Percentiles rank a stretch among this genome's conserved stretches.
phyloP scores from a whole-genome alignment of 2,797 vertebrate genomes.

The Sebastes itinus region DNA sequence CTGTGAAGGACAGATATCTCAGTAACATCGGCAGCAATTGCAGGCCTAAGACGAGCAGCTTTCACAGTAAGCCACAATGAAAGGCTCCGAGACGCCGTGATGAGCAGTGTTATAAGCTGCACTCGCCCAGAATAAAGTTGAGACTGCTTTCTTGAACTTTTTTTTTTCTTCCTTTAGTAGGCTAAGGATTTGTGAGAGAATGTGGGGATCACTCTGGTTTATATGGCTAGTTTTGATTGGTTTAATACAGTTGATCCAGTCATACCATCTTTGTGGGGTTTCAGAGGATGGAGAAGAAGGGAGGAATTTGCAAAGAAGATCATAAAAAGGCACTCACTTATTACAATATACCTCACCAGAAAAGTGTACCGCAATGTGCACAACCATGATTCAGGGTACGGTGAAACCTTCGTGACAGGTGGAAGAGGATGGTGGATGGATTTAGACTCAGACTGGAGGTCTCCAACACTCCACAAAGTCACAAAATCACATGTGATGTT shows the following conservation, averaged over 20 bases:
- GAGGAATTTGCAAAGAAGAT: background rate
- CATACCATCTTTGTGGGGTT: constrained; percentile 31
- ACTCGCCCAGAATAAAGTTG: constrained; percentile 41
- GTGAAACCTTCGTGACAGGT: constrained; percentile 1
- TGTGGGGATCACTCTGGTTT: constrained; percentile 21
- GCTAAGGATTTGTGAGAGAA: constrained; percentile 53
- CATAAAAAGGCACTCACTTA: background rate
- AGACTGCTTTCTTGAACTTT: constrained; percentile 30
- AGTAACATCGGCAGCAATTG: constrained; percentile 27
- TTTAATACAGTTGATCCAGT: constrained; percentile 41
- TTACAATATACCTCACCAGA: background rate
- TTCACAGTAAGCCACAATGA: constrained; percentile 55
- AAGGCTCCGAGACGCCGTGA: constrained; percentile 40
- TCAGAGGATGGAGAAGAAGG: constrained; percentile 31
- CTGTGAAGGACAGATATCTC: constrained; percentile 56
- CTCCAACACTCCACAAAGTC: background rate
- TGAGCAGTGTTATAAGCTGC: constrained; percentile 50
- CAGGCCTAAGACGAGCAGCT: constrained; percentile 47
- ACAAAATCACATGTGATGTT: background rate
- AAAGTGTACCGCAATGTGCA: background rate
- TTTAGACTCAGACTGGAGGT: background rate
- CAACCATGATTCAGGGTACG: background rate
- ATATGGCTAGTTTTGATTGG: constrained; percentile 37
- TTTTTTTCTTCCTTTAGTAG: constrained; percentile 15
- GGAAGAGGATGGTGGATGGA: background rate